A percentile compares a stretch with the other conserved stretches of the same genome.
Conservation (phyloP, 2,113 vertebrate species). For the Mola mola region DNA sequence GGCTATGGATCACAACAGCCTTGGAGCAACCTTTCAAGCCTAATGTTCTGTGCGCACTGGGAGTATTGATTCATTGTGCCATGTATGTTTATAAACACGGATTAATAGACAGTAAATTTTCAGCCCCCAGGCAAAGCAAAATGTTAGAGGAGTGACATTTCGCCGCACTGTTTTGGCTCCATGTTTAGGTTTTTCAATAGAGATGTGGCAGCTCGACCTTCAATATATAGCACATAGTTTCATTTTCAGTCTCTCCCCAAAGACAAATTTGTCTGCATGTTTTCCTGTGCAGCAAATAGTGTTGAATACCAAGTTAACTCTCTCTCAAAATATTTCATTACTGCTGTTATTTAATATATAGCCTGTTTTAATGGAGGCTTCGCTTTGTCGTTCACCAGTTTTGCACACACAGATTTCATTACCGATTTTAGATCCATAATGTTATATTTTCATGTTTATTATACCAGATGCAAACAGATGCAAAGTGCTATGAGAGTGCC, state of each 20-base stretch:
- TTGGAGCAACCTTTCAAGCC: slow-evolving; percentile 61
- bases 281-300: slow-evolving; percentile 12
- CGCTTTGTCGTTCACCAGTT: too few relatives aligned
- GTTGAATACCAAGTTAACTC: slow-evolving; percentile 42
- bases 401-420: background rate
- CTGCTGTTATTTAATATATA: slow-evolving; percentile 18
- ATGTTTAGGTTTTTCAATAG: slow-evolving; percentile 46
- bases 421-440: background rate
- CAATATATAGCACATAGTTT: slow-evolving; percentile 37
- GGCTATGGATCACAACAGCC: slow-evolving; percentile 69
- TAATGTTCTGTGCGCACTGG: slow-evolving; percentile 59
- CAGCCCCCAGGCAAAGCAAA: slow-evolving; percentile 41
- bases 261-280: slow-evolving; percentile 33
- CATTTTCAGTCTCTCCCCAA: slow-evolving; percentile 16
- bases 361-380: background rate
- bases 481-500: slow-evolving; percentile 21
- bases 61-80: slow-evolving; percentile 71
- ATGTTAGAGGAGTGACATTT: slow-evolving; percentile 38
- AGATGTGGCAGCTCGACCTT: slow-evolving; percentile 46
- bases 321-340: slow-evolving; percentile 2
- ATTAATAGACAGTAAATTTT: slow-evolving; percentile 70
- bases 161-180: slow-evolving; percentile 25
- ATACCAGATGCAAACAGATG: slow-evolving; percentile 24
- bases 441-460: too few relatives aligned
- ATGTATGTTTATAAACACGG: slow-evolving; percentile 68